These are phyloP conservation scores for Apamea epomidion DNA, from an alignment of 2,888 invertebrate genomes.

Conservation along the genomic window DNA sequence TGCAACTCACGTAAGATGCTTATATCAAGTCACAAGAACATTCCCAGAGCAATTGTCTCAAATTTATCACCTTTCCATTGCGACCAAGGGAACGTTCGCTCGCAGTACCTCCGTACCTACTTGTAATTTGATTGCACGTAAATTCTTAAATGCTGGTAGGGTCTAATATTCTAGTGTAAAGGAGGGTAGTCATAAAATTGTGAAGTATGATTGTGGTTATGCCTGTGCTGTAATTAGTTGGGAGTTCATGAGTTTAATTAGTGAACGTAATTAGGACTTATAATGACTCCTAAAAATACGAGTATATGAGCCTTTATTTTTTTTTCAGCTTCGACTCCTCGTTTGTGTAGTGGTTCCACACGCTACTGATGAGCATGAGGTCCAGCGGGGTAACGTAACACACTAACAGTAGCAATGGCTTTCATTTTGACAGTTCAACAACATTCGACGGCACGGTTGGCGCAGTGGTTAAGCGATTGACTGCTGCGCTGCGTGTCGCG, in stretches of 20 bases:
- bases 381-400: too few relatives aligned
- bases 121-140: conserved; percentile 66
- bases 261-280: conserved; percentile 18
- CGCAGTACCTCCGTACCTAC: conserved; percentile 24
- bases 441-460: too few relatives aligned
- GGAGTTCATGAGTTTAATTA: conserved; percentile 38
- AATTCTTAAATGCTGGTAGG: conserved; percentile 58
- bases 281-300: neutral
- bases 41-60: conserved; percentile 72
- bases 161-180: conserved; percentile 53
- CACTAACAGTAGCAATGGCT: too few relatives aligned
- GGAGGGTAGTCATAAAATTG: conserved; percentile 49
- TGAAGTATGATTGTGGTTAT: conserved; percentile 37
- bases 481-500: too few relatives aligned
- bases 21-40: conserved; percentile 72
- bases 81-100: conserved; percentile 62
- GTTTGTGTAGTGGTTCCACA: neutral
- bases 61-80: conserved; percentile 73
- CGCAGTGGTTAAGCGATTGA: too few relatives aligned
- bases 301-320: neutral
- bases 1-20: conserved; percentile 71
- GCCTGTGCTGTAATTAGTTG: conserved; percentile 29
- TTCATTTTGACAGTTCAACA: too few relatives aligned
- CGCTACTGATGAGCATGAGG: neutral
- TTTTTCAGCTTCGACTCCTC: neutral